Evolutionary conservation across 1,140 invertebrate species (phyloP), one percentile per base, ranked within the genome.

Genomic region (Ceratitis capitata): DNA sequence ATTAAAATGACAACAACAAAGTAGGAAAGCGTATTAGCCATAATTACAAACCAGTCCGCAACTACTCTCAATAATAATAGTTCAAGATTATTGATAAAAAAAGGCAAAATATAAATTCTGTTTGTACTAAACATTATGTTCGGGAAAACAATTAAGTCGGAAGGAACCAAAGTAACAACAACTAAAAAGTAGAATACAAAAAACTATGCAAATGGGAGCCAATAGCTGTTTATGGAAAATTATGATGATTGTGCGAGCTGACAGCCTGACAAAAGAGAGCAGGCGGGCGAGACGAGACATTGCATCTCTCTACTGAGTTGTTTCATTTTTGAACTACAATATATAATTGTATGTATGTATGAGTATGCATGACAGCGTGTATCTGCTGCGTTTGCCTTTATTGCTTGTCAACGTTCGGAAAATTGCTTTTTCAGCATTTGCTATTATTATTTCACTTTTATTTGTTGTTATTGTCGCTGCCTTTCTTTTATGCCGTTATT

Each of bases 371-470:
- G 39, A n/a, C 69, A 23, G 61, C 7, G 29, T 69, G 32, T n/a
- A 10, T 16, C n/a, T 61, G n/a, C 58, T 45, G 64, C 32, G 64
- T 7, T 42, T n/a, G 39, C 12, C 69, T 78, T 78, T 45, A 78
- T 78, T 78, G 69, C 69, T 78, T 78, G 69, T 78, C 69, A 78
- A 78, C 69, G 69, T 39, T n/a, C n/a, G 39, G 39, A 78, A 47
- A 78, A 78, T 78, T 78, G 32, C 69, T 39, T 78, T 78, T 78
- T 78, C 69, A 26, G 39, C 35, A 23, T 42, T 23, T 64, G 29
- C 29, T 45, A 45, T 78, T 26, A 12, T 61, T 78, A 32, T 23
- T 32, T 19, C 5, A 6, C 61, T 19, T 10, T n/a, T 12, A 0
- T 29, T 69, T 16, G 29, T 69, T 39, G 32, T 78, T 78, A 7